These are phyloP conservation scores for Hypercompe scribonia DNA, from an alignment of 2,888 invertebrate species.

Conservation along the genomic window DNA sequence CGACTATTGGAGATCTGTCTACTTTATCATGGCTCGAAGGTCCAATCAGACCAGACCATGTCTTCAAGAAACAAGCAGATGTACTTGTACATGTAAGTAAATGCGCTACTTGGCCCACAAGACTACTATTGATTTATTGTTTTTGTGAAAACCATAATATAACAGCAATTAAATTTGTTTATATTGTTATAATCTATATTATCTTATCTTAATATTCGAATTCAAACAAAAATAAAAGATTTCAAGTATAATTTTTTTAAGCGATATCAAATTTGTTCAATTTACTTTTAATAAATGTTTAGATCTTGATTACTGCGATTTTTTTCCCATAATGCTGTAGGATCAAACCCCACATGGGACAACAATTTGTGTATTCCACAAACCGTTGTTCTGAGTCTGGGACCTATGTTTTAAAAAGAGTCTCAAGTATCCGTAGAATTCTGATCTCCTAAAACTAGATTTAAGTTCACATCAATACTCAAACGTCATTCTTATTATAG, in stretches of 20 bases:
- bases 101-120: neutral
- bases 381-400: too few relatives aligned
- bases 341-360: too few relatives aligned
- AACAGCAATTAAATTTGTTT: neutral
- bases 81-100: conserved; percentile 74
- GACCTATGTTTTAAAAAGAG: too few relatives aligned
- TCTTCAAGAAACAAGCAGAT: conserved; percentile 63
- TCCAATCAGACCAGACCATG: conserved; percentile 70
- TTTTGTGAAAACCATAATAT: neutral
- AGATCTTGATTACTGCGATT: too few relatives aligned
- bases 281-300: neutral
- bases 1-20: conserved; percentile 94
- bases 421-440: too few relatives aligned
- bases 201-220: neutral
- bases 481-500: too few relatives aligned
- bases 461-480: too few relatives aligned
- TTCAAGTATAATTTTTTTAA: neutral
- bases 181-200: neutral
- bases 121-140: neutral
- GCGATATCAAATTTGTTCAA: neutral
- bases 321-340: too few relatives aligned
- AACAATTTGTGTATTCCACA: too few relatives aligned
- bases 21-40: conserved; percentile 92
- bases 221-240: neutral
- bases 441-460: too few relatives aligned